Base-by-base conservation (phyloP, 2,797 vertebrate genomes). In the Lagodon rhomboides region DNA sequence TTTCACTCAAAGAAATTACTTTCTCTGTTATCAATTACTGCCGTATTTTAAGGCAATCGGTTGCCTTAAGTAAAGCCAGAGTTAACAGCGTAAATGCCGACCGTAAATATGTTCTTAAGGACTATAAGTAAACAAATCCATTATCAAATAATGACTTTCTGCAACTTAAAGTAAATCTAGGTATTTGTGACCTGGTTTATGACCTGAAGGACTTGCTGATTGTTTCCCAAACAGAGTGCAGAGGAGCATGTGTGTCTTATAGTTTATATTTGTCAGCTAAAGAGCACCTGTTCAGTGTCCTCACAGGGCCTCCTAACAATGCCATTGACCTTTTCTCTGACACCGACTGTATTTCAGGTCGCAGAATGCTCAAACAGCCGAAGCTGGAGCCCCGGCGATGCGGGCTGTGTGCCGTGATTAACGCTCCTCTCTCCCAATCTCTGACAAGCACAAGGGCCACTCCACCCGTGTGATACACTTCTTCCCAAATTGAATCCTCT, bases 361-460 rank as follows among this genome's bases (percentile, higher is more conserved):
- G 47, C 71, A 73, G 83, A 72, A 73, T 22, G 72, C 89, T 87
- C 82, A 69, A 87, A 84, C 77, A 77, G 77, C 85, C 75, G 5
- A 79, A 65, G 79, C 80, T 65, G 73, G 80, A 84, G 87, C 64
- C 76, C 82, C 13, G 58, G 66, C 89, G 90, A 80, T 75, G 83
- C 47, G 27, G 61, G 54, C 56, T 61, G 77, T 67, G 79, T 17
- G 66, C 63, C 56, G 8, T 93, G 94, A 95, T 93, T 93, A 94
- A 95, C 91, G 50, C 83, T 66, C 77, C 77, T 47, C 79, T 69
- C 80, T 79, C 84, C 90, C 92, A 94, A 93, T 94, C 92, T 95
- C 87, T 94, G 93, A 94, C 93, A 93, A 86, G 88, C 94, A 95
- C 90, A 88, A 90, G 87, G 88, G 90, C 92, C 88, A 81, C 88